Conservation (phyloP, 1,140 invertebrate species). For the Penaeus vannamei region DNA sequence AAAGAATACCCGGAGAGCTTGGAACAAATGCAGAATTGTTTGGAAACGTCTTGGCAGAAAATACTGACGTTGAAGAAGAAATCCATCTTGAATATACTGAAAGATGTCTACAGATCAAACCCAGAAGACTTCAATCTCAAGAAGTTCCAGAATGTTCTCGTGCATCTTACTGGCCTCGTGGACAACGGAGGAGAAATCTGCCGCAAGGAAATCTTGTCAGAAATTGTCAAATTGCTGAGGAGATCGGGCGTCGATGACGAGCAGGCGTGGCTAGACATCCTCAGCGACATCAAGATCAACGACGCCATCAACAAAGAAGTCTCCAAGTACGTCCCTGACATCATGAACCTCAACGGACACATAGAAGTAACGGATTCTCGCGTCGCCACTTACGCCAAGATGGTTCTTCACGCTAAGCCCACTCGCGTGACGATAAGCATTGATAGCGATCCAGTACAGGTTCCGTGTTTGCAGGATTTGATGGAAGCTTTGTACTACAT, state of each 20-base stretch:
- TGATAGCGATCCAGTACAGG: neutral
- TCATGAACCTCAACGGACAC: neutral
- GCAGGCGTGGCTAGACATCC: conserved; percentile 28
- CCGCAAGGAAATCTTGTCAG: neutral
- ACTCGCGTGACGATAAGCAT: neutral
- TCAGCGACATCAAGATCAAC: conserved; percentile 1
- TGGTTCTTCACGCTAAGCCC: neutral
- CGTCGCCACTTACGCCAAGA: neutral
- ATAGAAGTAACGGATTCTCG: conserved; percentile 9
- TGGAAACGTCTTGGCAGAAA: neutral
- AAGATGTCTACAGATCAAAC: neutral
- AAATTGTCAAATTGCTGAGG: conserved; percentile 10
- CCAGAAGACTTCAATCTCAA: neutral
- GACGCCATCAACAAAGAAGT: neutral
- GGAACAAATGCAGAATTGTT: neutral
- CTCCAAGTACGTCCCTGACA: neutral
- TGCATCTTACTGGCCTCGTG: conserved; percentile 32
- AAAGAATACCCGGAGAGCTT: neutral
- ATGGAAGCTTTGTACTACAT: neutral
- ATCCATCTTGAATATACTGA: neutral
- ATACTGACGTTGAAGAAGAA: neutral
- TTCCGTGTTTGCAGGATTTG: neutral
- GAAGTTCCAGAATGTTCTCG: conserved; percentile 40
- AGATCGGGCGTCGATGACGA: conserved; percentile 9
- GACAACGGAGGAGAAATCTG: neutral